Base-by-base conservation (phyloP, 1,140 invertebrate species). In the Drosophila mayri region DNA sequence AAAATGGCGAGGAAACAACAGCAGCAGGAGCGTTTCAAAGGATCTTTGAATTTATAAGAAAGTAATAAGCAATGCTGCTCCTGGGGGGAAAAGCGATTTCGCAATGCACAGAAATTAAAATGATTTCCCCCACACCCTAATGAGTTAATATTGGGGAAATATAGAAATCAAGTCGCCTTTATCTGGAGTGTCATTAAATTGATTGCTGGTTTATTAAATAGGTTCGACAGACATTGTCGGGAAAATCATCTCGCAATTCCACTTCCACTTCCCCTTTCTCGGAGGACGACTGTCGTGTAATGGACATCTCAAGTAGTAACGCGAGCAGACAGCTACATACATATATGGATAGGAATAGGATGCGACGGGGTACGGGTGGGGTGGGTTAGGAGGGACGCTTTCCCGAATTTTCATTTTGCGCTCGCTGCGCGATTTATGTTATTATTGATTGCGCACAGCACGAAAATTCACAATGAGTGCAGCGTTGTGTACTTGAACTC, bases 401-500 rank as follows among this genome's bases (percentile, higher is more conserved):
- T 55, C 14, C 63, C 49, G 67, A 55, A 71, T 80, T 84, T 84
- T 90, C 60, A 87, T 83, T 88, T 75, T 68, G 79, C 50, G 76
- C 54, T 76, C 58, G 67, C 22, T 35, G 43, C 68, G 75, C 85
- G 76, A 84, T 87, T 90, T 88, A 78, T 88, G 81, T 81, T 80
- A 90, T 88, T 90, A 80, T 87, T 80, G 77, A 88, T 84, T 88
- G 82, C 75, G 71, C 63, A 81, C 75, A 87, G 59, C 79, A 68
- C 66, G 49, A 72, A 82, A 76, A 77, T 46, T 73, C 71, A 76
- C 83, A 87, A 76, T 68, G 79, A 85, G 79, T 84, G 76, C 76
- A 75, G 32, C 41, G 44, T 60, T 55, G 52, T 67, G 84, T 68
- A 62, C 49, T 65, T 62, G 46, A 85, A 73, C 77, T 84, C 73